Conservation (phyloP, 2,113 vertebrate genomes). For the Actenoides lindsayi region DNA sequence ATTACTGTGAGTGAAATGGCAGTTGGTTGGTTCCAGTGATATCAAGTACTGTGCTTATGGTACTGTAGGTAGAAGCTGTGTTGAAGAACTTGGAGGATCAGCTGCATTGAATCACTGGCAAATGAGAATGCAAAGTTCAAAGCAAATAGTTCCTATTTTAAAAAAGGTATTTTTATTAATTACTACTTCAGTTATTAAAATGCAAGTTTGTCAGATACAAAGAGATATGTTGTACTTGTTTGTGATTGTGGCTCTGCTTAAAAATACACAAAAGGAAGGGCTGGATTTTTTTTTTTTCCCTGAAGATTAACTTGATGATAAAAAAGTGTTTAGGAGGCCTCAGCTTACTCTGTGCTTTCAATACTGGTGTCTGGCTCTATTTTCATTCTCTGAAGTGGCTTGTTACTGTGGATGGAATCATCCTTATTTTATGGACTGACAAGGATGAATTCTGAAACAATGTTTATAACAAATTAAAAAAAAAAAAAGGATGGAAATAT, state of each 20-base stretch:
- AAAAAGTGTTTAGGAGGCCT: not conserved
- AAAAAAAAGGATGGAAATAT: not conserved
- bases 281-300: not conserved
- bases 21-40: not conserved
- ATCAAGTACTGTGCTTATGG: not conserved
- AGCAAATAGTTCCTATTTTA: not conserved
- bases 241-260: not conserved
- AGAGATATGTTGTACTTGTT: not conserved
- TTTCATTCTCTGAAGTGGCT: not conserved
- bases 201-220: not conserved
- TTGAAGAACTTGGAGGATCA: not conserved
- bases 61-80: not conserved
- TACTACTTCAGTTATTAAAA: not conserved
- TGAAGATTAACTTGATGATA: not conserved
- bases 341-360: not conserved
- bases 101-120: not conserved
- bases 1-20: not conserved
- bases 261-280: not conserved
- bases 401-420: not conserved
- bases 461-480: not conserved
- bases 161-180: not conserved
- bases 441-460: slow-evolving; percentile 42
- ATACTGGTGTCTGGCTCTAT: not conserved
- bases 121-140: not conserved
- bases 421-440: not conserved